Evolutionary conservation across 2,888 invertebrate species (phyloP).

Genomic region (Drosophila sordidula): DNA sequence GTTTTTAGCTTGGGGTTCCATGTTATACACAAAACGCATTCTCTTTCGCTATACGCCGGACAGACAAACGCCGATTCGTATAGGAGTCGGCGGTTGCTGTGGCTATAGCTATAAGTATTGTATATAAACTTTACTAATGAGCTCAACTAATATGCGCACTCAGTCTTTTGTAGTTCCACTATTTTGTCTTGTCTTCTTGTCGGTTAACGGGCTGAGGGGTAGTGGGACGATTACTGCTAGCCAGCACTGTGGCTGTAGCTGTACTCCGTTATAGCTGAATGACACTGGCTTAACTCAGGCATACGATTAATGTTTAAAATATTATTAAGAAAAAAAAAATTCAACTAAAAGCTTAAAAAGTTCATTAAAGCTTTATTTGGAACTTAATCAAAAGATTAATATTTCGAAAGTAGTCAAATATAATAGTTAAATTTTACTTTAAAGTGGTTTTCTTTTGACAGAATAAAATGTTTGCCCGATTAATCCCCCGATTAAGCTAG

Average conservation of each 20-base stretch:
- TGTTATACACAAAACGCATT: constrained; percentile 63
- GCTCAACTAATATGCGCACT: constrained; percentile 82
- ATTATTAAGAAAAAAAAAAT: too few species aligned
- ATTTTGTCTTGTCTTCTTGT: constrained; percentile 75
- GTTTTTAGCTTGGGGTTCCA: constrained; percentile 42
- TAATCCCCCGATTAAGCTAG: background rate
- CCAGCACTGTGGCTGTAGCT: constrained; percentile 33
- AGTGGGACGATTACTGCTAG: constrained; percentile 32
- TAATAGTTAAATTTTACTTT: too few species aligned
- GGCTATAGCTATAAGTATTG: constrained; percentile 33
- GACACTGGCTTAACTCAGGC: constrained; percentile 7
- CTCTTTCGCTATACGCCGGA: constrained; percentile 16
- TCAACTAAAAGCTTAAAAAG: background rate
- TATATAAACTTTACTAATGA: constrained; percentile 76
- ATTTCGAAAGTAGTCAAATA: too few species aligned
- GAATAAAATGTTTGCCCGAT: background rate
- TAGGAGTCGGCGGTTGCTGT: constrained; percentile 23
- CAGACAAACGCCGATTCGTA: constrained; percentile 27
- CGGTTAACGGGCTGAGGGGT: constrained; percentile 47
- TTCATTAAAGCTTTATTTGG: too few species aligned
- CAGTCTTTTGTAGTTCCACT: constrained; percentile 83
- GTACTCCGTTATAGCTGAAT: constrained; percentile 16
- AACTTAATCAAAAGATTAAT: too few species aligned
- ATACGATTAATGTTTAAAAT: background rate
- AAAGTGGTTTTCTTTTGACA: too few species aligned